Base-by-base conservation (phyloP, 1,140 invertebrate genomes). In the Heliconius melpomene region DNA sequence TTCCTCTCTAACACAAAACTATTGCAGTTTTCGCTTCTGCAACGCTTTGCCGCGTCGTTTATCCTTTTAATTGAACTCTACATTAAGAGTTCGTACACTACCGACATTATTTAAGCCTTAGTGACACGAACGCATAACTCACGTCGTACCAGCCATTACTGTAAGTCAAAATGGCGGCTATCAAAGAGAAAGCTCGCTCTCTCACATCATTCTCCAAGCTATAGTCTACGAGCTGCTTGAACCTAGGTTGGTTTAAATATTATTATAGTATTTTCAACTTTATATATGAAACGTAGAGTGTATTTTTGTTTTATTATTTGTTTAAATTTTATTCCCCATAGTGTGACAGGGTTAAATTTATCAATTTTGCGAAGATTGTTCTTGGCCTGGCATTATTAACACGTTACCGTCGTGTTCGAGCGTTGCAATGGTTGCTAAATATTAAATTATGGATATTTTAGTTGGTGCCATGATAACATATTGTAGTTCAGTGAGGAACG, bases 121-220 rank as follows among this genome's bases (percentile, higher is more conserved):
- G 87, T 89, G 91, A 93, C 91, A 90, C 83, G 88, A 86, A 84
- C 88, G 86, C 89, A 93, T 94, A 93, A 93, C 86, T 94, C 93
- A 94, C 87, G 89, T 90, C 90, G 89, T 84, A 87, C 82, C 84
- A 81, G 80, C 91, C 90, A 94, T 94, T 93, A 93, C 88, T 92
- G 92, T 93, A 94, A 93, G 83, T 94, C 91, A 94, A 93, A 94
- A 93, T 93, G 91, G 93, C 93, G 93, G 92, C 87, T 92, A 93
- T 94, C 91, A 94, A 92, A 94, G 93, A 90, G 93, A 94, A 94
- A 94, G 93, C 91, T 88, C 84, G 88, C 87, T 80, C 90, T 92
- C 91, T 93, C 93, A 92, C 91, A 94, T 93, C 91, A 94, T 94
- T 93, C 92, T 94, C 91, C 87, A 86, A 90, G 89, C 88, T 89